phyloP scores from a whole-genome alignment of 2,797 vertebrate genomes.

The Muraenolepis orangiensis region DNA sequence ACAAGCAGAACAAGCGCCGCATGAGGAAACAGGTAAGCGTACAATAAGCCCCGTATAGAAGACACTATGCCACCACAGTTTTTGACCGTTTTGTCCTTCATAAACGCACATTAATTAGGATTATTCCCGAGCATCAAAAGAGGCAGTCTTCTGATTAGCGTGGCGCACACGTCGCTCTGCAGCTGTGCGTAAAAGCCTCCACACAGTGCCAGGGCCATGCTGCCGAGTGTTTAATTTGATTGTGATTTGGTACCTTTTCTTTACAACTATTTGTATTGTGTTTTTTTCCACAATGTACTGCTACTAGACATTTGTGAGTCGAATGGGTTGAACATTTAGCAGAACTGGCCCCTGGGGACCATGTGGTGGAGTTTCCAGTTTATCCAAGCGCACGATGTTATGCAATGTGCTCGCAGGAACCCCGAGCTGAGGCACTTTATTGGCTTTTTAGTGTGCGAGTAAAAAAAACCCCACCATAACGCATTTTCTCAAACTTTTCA shows the following conservation, averaged over 20 bases:
- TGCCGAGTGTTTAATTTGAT: not conserved
- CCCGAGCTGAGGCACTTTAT: too few species aligned
- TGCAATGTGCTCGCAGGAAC: not conserved
- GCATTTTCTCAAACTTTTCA: too few species aligned
- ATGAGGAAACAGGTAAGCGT: not conserved
- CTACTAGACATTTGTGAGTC: not conserved
- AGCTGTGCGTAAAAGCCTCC: not conserved
- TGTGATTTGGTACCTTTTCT: not conserved
- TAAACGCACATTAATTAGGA: not conserved
- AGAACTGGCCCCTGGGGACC: not conserved
- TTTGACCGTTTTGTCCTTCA: not conserved
- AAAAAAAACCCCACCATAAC: too few species aligned
- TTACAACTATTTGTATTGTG: not conserved
- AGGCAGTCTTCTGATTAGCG: not conserved
- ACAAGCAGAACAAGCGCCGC: not conserved
- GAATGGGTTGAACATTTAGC: not conserved
- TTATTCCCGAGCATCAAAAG: not conserved
- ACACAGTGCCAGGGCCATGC: not conserved
- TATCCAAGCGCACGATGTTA: not conserved
- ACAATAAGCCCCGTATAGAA: not conserved
- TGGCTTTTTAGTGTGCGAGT: too few species aligned
- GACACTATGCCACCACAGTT: not conserved
- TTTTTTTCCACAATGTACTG: not conserved
- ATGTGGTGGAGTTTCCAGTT: not conserved
- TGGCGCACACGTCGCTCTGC: not conserved